Base-by-base conservation (phyloP, 1,140 invertebrate genomes). In the Drosophila pectinifera region DNA sequence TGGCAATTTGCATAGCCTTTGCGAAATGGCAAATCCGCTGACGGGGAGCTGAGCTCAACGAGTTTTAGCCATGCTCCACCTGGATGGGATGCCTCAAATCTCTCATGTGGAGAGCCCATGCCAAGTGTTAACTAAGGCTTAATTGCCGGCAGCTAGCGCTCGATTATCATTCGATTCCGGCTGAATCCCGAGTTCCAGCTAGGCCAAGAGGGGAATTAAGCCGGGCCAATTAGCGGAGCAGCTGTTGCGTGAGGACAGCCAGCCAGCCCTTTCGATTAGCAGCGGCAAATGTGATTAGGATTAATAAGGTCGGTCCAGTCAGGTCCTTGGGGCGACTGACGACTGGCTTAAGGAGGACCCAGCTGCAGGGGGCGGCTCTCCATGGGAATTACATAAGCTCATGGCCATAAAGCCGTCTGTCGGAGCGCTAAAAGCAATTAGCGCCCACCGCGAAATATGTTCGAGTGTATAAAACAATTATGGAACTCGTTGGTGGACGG, bases 341-440 rank as follows among this genome's bases (percentile, higher is more conserved):
- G 24, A 18, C 56, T 63, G 77, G 43, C 34, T 70, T 70, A 61
- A 73, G 64, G 74, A 69, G 26, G 65, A 54, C 45, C 61, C 38
- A 63, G 36, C 59, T 56, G 59, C 22, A 39, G 31, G 61, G 65
- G 67, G 59, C 51, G 59, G 20, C 39, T 39, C 18, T 24, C 36
- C 28, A 48, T 49, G 36, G 53, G 49, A 53, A 72, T 59, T 83
- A 49, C 76, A 80, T 80, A 80, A 83, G 78, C 72, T 59, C 63
- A 80, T 83, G 76, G 74, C 78, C 65, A 75, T 57, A 88, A 85
- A 77, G 69, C 74, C 46, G 70, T 48, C 78, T 84, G 83, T 85
- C 73, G 80, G 68, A 58, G 78, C 64, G 78, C 78, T 83, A 89
- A 89, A 83, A 80, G 80, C 83, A 86, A 86, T 86, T 86, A 88